These are phyloP conservation scores for Pelochelys cantorii DNA, from an alignment of 2,797 vertebrate genomes.

Conservation along the genomic window DNA sequence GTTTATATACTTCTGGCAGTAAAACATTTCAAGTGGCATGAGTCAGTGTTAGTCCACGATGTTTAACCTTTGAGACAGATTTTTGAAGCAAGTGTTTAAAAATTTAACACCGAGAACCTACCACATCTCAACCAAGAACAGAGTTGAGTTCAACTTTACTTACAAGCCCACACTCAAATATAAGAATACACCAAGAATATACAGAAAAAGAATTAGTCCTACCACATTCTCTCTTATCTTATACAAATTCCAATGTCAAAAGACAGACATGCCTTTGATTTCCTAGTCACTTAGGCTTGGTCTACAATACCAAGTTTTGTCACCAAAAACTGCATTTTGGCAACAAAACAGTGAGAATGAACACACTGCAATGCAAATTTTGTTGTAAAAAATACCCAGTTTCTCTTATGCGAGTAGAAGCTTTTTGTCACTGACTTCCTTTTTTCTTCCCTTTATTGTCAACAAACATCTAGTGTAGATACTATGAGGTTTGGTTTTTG, in stretches of 20 bases:
- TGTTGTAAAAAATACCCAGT: too few relatives aligned
- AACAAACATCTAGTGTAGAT: too few relatives aligned
- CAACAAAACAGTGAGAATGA: too few relatives aligned
- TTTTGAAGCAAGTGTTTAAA: background rate
- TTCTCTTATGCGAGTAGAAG: too few relatives aligned
- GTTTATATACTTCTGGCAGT: background rate
- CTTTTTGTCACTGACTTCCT: too few relatives aligned
- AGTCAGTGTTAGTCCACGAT: background rate
- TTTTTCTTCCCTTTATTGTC: too few relatives aligned
- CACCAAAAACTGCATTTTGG: too few relatives aligned
- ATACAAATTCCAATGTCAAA: background rate
- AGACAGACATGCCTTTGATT: background rate
- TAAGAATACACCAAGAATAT: background rate
- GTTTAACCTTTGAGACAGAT: slow-evolving; percentile 8
- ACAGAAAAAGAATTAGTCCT: background rate
- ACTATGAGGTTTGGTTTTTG: too few relatives aligned
- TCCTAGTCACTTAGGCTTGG: too few relatives aligned
- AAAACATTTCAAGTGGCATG: background rate
- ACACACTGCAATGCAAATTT: too few relatives aligned
- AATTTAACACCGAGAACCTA: background rate
- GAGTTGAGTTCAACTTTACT: background rate
- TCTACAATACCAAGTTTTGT: too few relatives aligned
- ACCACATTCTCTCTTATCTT: background rate
- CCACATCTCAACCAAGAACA: background rate
- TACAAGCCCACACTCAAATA: background rate